These are phyloP conservation scores for Eupeodes luniger DNA, from an alignment of 2,888 invertebrate genomes.

Conservation along the genomic window DNA sequence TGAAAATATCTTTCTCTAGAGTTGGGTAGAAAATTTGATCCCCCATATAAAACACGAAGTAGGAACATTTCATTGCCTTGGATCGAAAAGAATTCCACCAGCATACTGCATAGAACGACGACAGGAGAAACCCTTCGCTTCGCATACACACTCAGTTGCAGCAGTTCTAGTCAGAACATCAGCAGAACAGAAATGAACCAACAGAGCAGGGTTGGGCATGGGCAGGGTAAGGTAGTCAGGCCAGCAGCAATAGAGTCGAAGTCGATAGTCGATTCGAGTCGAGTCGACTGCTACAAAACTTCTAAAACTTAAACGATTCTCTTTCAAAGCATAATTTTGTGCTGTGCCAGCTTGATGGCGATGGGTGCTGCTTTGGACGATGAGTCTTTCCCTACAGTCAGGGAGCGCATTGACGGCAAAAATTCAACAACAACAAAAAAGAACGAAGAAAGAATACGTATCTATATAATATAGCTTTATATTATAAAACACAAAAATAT, in stretches of 20 bases:
- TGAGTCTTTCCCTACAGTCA: constrained; percentile 44
- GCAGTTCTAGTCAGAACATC: neutral
- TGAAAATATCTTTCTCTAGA: constrained; percentile 48
- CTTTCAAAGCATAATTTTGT: constrained; percentile 66
- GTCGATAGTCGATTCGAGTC: constrained; percentile 2
- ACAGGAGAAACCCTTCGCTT: constrained; percentile 54
- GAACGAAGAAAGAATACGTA: neutral
- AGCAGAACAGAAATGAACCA: no score
- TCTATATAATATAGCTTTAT: constrained; percentile 25
- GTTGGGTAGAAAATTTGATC: constrained; percentile 54
- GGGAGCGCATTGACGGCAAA: constrained; percentile 61
- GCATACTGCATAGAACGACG: neutral
- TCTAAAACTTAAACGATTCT: constrained; percentile 65
- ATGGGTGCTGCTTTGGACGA: constrained; percentile 46
- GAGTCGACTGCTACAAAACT: constrained; percentile 46
- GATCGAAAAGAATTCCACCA: constrained; percentile 49
- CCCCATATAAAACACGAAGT: constrained; percentile 27
- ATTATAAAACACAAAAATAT: constrained; percentile 41
- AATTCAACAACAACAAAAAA: constrained; percentile 15
- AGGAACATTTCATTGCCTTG: constrained; percentile 43
- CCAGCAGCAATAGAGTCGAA: constrained; percentile 10
- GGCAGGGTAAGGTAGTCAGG: neutral
- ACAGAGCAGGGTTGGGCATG: no score
- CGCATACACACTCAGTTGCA: constrained; percentile 22
- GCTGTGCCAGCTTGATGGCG: constrained; percentile 48